A percentile compares a stretch with the other conserved stretches of the same genome.
These are phyloP conservation scores for Anguilla obscura DNA, from an alignment of 2,797 vertebrate genomes.

Conservation along the genomic window DNA sequence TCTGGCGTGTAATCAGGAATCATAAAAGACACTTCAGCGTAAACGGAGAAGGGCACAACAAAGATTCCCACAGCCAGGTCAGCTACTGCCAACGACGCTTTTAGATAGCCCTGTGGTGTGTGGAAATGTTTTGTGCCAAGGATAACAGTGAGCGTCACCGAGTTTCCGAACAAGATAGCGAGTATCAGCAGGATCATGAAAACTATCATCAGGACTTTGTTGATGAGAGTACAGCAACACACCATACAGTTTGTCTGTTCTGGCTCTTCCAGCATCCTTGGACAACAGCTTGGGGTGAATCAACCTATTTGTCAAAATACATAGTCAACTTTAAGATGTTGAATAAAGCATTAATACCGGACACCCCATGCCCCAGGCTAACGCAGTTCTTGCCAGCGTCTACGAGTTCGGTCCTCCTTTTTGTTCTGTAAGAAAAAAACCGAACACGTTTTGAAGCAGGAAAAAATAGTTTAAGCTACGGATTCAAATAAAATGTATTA, in stretches of 20 bases:
- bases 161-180: slow-evolving; percentile 73
- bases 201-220: slow-evolving; percentile 68
- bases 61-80: slow-evolving; percentile 74
- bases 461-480: no score
- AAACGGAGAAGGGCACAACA: slow-evolving; percentile 75
- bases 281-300: neutral
- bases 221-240: slow-evolving; percentile 70
- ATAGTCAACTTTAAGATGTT: neutral
- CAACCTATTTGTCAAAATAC: neutral
- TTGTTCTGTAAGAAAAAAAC: neutral
- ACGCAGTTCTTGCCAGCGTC: neutral
- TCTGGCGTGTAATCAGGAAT: slow-evolving; percentile 56
- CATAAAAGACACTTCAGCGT: slow-evolving; percentile 71
- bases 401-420: neutral
- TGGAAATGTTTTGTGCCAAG: slow-evolving; percentile 72
- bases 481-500: no score
- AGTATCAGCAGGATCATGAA: slow-evolving; percentile 74
- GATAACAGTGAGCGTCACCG: slow-evolving; percentile 73
- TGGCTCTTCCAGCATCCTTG: slow-evolving; percentile 51
- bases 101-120: slow-evolving; percentile 77
- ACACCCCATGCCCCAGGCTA: neutral
- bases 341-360: neutral
- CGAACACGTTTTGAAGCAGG: neutral
- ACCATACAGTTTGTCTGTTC: slow-evolving; percentile 61
- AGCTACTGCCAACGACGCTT: slow-evolving; percentile 75